A percentile compares a stretch with the other conserved stretches of the same genome.
These are phyloP conservation scores for Bombus confusus DNA, from an alignment of 1,140 invertebrate genomes.

Conservation along the genomic window DNA sequence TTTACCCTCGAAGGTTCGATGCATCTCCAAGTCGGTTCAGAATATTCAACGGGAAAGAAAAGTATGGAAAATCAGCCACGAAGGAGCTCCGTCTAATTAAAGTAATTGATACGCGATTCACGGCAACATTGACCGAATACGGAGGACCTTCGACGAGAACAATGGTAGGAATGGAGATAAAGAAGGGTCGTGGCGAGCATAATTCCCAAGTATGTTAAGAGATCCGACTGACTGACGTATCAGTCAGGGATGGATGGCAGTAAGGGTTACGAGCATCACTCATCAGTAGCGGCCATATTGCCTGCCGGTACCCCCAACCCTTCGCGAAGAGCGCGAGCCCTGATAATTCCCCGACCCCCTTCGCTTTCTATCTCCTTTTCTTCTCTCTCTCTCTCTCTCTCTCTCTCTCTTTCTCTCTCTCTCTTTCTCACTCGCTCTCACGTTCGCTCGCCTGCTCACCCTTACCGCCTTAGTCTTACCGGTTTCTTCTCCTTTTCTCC, in stretches of 20 bases:
- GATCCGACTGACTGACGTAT: conserved; percentile 69
- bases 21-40: no score
- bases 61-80: background rate
- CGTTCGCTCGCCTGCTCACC: conserved; percentile 53
- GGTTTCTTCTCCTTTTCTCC: conserved; percentile 77
- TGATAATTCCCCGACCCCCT: conserved; percentile 75
- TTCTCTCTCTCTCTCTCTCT: conserved; percentile 53
- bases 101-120: conserved; percentile 33
- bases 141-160: conserved; percentile 40
- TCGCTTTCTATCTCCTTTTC: conserved; percentile 57
- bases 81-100: conserved; percentile 47
- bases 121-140: conserved; percentile 37
- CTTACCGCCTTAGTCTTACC: conserved; percentile 75
- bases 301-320: conserved; percentile 68
- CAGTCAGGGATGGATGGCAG: conserved; percentile 72
- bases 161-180: conserved; percentile 67
- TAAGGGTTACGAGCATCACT: conserved; percentile 82
- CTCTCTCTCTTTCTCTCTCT: conserved; percentile 40
- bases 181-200: conserved; percentile 67
- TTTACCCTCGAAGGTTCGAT: background rate
- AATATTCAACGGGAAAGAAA: background rate
- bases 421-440: conserved; percentile 44
- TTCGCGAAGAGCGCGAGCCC: conserved; percentile 69
- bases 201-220: conserved; percentile 71
- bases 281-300: conserved; percentile 82